Evolutionary conservation across 1,140 invertebrate genomes (phyloP), one percentile per base, ranked within the genome.

Genomic region (Orius insidiosus): DNA sequence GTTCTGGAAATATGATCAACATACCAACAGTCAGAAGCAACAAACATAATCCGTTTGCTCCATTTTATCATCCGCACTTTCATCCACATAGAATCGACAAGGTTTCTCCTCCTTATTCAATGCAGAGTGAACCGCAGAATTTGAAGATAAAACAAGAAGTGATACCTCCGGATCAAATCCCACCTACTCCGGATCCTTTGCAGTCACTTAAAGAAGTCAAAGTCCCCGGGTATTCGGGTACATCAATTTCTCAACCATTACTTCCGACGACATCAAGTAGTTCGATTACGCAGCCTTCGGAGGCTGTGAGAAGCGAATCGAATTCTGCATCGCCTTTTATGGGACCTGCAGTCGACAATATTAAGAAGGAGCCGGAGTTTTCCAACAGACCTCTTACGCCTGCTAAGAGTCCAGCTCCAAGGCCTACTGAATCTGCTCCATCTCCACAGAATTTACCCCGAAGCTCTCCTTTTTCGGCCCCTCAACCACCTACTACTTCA

Each of bases 171-270:
- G 70, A 74, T 48, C 51, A 50, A 50, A 30, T 71, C 45, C 69
- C 70, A 37, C 65, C 68, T 33, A 62, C 69, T 10, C 60, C 70
- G 6, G 79, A 83, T 67, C 81, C 80, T 4, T 55, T 83, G 33
- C 80, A 83, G 55, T 81, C 78, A 53, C 60, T 84, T 2, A 80
- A 81, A 56, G 80, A 83, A 58, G 79, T 85, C 0, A 83, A 83
- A 67, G 78, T 84, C 3, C 80, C 80, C 32, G 80, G 80, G 9
- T 85, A 79, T 39, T 53, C 57, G 32, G 53, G 53, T 8, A 52
- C 54, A 14, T 56, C 55, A n/a, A 55, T 58, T 14, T 55, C 57
- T 13, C 59, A 61, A 38, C 57, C 58, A 13, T 50, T 58, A 35
- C 51, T 56, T 35, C 55, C 55, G 2, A 55, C 54, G 0, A 54